Percentiles rank a stretch among this genome's conserved stretches.
These are phyloP conservation scores for Uropetala carovei DNA, from an alignment of 2,888 invertebrate species.

Conservation along the genomic window DNA sequence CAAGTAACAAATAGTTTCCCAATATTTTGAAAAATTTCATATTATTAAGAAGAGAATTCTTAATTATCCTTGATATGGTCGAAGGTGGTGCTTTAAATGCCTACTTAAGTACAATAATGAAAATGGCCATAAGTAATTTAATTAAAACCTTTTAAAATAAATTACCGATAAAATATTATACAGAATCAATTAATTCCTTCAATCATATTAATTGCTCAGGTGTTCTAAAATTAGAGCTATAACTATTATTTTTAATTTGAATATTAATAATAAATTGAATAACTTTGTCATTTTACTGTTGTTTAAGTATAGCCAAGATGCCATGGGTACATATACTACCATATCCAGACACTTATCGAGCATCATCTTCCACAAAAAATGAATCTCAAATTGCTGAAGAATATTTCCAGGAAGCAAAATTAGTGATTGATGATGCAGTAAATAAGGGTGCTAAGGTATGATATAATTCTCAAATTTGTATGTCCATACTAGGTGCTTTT, in stretches of 20 bases:
- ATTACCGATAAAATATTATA: background rate
- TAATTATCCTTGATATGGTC: no score
- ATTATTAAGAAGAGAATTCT: no score
- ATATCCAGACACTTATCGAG: conserved; percentile 71
- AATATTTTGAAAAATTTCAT: no score
- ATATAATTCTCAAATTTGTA: background rate
- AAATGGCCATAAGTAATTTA: background rate
- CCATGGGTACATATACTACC: conserved; percentile 71
- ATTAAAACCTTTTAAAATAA: background rate
- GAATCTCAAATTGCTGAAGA: conserved; percentile 69
- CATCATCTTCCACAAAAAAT: conserved; percentile 69
- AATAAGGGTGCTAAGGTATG: conserved; percentile 68
- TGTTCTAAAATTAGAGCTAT: background rate
- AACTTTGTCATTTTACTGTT: background rate
- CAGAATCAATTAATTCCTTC: background rate
- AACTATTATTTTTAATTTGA: no score
- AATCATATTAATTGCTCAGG: background rate
- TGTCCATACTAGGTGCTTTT: background rate
- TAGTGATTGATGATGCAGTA: conserved; percentile 68
- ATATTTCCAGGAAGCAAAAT: conserved; percentile 70
- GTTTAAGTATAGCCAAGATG: conserved; percentile 64
- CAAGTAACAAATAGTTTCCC: no score
- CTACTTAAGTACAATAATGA: no score
- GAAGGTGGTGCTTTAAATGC: no score
- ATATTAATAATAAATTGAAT: background rate